A percentile compares a stretch with the other conserved stretches of the same genome.
These are phyloP conservation scores for Brienomyrus longianalis DNA, from an alignment of 2,113 vertebrate genomes.

Conservation along the genomic window DNA sequence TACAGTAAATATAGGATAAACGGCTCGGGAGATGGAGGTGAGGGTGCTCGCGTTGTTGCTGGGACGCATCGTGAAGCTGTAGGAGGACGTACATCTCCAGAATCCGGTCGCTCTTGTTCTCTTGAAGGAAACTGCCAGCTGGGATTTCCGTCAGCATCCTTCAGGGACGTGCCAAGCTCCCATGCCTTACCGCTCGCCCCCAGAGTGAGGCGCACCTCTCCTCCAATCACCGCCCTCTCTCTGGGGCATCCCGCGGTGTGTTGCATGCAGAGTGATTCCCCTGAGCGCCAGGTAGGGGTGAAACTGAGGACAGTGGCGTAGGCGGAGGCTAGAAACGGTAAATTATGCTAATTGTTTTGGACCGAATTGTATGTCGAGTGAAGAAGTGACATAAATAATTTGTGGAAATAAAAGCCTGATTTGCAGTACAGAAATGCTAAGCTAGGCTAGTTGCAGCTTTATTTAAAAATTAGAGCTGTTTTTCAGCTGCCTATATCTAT, in stretches of 20 bases:
- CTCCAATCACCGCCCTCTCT: neutral
- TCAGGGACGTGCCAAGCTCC: neutral
- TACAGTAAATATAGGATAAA: neutral
- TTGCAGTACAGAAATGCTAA: neutral
- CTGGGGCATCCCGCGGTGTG: neutral
- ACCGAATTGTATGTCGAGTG: neutral
- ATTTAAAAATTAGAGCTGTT: neutral
- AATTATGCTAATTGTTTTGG: slow-evolving; percentile 13
- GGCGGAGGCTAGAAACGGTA: neutral
- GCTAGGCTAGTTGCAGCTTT: neutral
- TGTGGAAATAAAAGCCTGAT: neutral
- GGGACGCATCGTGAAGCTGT: neutral
- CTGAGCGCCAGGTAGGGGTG: neutral
- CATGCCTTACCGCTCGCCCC: neutral
- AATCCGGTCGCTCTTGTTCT: neutral
- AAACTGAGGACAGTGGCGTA: neutral
- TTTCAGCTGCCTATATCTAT: neutral
- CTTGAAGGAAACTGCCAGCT: neutral
- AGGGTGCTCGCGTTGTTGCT: neutral
- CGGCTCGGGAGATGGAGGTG: neutral
- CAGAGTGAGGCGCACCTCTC: neutral
- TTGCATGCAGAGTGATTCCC: neutral
- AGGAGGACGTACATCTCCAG: neutral
- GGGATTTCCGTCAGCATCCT: neutral
- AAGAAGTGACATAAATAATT: neutral